A percentile compares a stretch with the other conserved stretches of the same genome.
Evolutionary conservation across 1,140 invertebrate genomes (phyloP).

Genomic region (Homalodisca vitripennis): DNA sequence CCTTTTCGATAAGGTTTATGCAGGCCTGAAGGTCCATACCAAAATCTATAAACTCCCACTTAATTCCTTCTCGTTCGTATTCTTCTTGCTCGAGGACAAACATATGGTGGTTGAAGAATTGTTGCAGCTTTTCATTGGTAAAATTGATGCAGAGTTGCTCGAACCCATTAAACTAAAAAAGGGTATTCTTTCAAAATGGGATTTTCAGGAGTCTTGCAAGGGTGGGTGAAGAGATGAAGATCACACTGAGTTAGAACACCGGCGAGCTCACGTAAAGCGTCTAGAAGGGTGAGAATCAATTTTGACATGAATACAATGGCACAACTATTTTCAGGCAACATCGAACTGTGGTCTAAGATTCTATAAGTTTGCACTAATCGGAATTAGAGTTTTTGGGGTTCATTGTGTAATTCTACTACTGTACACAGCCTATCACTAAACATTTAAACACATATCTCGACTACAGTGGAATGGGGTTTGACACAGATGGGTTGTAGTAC

Average conservation of each 20-base stretch:
- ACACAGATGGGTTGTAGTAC: constrained; percentile 1
- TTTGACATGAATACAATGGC: too few relatives aligned
- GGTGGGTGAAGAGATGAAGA: constrained; percentile 23
- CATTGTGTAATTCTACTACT: too few relatives aligned
- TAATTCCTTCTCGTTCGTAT: constrained; percentile 88
- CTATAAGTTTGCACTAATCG: too few relatives aligned
- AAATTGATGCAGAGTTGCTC: constrained; percentile 98
- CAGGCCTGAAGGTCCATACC: constrained; percentile 90
- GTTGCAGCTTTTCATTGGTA: constrained; percentile 94
- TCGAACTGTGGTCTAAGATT: too few relatives aligned
- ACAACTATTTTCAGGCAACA: too few relatives aligned
- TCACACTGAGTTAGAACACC: neutral
- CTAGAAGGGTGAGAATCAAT: too few relatives aligned
- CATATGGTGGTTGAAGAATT: constrained; percentile 98
- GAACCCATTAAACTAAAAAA: constrained; percentile 86
- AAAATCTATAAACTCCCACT: constrained; percentile 93
- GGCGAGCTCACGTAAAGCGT: neutral
- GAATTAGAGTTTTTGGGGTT: too few relatives aligned
- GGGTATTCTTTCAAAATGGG: constrained; percentile 33
- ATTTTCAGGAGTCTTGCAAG: neutral
- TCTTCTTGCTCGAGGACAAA: constrained; percentile 96
- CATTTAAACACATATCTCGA: too few relatives aligned
- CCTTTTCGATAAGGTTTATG: constrained; percentile 94
- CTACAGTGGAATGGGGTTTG: too few relatives aligned
- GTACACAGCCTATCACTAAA: too few relatives aligned